Evolutionary conservation across 2,797 vertebrate species (phyloP).

Genomic region (Anolis apletophallus): DNA sequence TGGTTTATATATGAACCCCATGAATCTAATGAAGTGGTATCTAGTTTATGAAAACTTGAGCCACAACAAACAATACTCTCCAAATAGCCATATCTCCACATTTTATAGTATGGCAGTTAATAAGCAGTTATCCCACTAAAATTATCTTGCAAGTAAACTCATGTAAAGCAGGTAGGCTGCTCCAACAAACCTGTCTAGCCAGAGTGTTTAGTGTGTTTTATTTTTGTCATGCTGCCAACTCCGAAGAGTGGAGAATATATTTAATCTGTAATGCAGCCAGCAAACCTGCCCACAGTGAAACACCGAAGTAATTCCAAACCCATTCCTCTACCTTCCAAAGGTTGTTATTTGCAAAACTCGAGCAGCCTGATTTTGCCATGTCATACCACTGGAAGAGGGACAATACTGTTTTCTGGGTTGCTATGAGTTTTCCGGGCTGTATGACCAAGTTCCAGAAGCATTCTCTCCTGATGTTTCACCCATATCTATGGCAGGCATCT

Average conservation of each 20-base stretch:
- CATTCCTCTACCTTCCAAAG: background rate
- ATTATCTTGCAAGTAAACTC: conserved; percentile 3
- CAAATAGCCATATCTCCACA: background rate
- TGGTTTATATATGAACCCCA: background rate
- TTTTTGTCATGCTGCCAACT: conserved; percentile 27
- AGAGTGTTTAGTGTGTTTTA: conserved; percentile 19
- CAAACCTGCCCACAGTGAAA: background rate
- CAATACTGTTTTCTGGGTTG: background rate
- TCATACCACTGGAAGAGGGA: background rate
- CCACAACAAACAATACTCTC: background rate
- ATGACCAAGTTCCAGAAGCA: no score
- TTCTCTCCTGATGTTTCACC: no score
- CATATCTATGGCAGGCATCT: no score
- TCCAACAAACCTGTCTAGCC: conserved; percentile 30
- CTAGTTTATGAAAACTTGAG: background rate
- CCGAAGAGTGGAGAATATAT: conserved; percentile 8
- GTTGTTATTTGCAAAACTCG: background rate
- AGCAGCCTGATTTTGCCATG: background rate
- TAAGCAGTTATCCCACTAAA: conserved; percentile 11
- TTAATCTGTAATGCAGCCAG: conserved; percentile 22
- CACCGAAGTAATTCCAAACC: background rate
- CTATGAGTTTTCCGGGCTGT: no score
- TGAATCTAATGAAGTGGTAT: background rate
- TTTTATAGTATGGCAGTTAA: background rate
- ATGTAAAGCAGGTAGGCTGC: conserved; percentile 9